phyloP scores from a whole-genome alignment of 2,797 vertebrate species.

The Artibeus lituratus region DNA sequence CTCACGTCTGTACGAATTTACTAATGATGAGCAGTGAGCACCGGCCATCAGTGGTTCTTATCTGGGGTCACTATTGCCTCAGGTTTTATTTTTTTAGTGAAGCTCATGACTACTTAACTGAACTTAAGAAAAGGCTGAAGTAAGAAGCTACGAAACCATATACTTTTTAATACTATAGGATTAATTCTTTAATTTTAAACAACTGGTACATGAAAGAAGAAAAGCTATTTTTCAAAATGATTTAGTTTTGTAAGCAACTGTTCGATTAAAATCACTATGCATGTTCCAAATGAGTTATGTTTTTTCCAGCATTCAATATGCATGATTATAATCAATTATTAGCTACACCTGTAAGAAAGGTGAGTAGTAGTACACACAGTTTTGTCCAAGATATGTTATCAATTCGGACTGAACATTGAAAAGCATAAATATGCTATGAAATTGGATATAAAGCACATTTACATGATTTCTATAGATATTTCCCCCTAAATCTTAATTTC shows the following conservation, averaged over 20 bases:
- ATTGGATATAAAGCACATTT: neutral
- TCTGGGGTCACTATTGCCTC: neutral
- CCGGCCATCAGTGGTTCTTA: accelerated
- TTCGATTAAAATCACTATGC: neutral
- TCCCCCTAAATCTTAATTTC: neutral
- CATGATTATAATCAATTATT: neutral
- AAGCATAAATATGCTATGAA: neutral
- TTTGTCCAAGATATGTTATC: neutral
- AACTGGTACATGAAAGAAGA: neutral
- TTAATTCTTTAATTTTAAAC: neutral
- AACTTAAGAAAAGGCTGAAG: neutral
- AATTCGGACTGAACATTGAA: neutral
- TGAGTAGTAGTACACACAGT: neutral
- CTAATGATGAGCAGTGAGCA: neutral
- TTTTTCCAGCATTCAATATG: neutral
- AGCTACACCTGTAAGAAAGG: neutral
- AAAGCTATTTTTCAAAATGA: neutral
- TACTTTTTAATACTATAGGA: neutral
- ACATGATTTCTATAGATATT: neutral
- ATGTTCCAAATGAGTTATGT: neutral
- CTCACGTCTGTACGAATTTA: neutral
- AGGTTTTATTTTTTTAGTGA: neutral
- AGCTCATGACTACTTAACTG: neutral
- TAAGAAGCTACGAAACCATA: neutral
- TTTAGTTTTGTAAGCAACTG: neutral